Evolutionary conservation across 2,113 vertebrate genomes (phyloP), one percentile per base, ranked within the genome.

Genomic region (Ophthalmolycus amberensis): DNA sequence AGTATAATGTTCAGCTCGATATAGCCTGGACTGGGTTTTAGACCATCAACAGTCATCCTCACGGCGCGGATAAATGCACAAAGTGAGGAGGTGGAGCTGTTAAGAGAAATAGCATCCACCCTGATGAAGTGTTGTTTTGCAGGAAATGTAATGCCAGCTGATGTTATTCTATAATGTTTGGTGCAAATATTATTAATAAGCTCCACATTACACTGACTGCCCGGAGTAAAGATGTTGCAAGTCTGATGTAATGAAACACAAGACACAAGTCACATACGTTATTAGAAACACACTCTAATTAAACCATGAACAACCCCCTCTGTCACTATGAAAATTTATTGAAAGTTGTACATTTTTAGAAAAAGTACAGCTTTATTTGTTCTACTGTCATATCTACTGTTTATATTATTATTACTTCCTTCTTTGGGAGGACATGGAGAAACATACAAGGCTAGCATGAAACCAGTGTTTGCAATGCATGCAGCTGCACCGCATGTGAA

Each of bases 1-100:
- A 66, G 79, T 75, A 76, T 68, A 52, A 82, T 69, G 67, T 73
- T 84, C 56, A 70, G 85, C 79, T 80, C 75, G 71, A 85, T 74
- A 70, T 77, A 85, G 75, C 46, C 65, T 71, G 65, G 71, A 71
- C 67, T 72, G 72, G 67, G 74, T 82, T 80, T 79, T 75, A 79
- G 71, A 86, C 80, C 20, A 81, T 65, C 71, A 81, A 73, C 79
- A 85, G 73, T 78, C 72, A 59, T 48, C 63, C 48, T 79, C 38
- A 58, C 3, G 50, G 64, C 48, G 15, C 69, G 20, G 62, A 86
- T 34, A 64, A 72, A 80, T 12, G 6, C 37, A 73, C 64, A 29
- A 34, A 60, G 58, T 79, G 76, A 83, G 71, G 63, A 70, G 59
- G 44, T 67, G 60, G 69, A 71, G 54, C 59, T 32, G 62, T 9